Base-by-base conservation (phyloP, 2,888 invertebrate species). In the Stratiomys singularior region DNA sequence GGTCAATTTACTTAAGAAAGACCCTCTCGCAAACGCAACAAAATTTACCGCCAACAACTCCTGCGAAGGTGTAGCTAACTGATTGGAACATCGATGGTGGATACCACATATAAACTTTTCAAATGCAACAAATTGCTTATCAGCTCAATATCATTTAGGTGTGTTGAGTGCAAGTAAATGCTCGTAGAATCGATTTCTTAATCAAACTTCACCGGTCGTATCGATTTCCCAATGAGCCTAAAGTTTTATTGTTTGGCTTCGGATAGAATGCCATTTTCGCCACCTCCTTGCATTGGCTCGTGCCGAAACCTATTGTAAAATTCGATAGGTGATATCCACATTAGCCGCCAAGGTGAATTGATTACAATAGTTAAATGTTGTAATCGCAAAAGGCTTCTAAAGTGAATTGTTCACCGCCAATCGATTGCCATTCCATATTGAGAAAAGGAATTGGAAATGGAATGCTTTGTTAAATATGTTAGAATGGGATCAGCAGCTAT, bases 281-380 rank as follows among this genome's bases (percentile, higher is more conserved):
- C 44, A 44, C 21, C 67, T 67, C 44, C 58, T 37, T 67, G 67
- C 44, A 37, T 18, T 18, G 44, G 67, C 67, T 67, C 67, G 67
- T 67, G 67, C 67, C 67, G n/a, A 67, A 67, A 44, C 27, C 67
- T 25, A 67, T 67, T 67, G 58, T 60, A 25, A 60, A 60, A 11
- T 18, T 23, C 58, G 58, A 60, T 25, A 5, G 58, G 58, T 60
- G 58, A 60, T 60, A 60, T 60, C 9, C 58, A n/a, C 58, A 60
- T 60, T 60, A 60, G 58, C 25, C 21, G 37, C 5, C 9, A 9
- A 52, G 58, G 58, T 25, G 58, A 60, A 60, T 60, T 60, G 58
- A 60, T 60, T 60, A 60, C 58, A 60, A 60, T 60, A 23, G 25
- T 25, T 25, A 4, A 25, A 60, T 23, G 3, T 25, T 21, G 52